Percentiles rank a stretch among this genome's conserved stretches.
Conservation (phyloP, 1,140 invertebrate genomes). For the Drosophila bocki region DNA sequence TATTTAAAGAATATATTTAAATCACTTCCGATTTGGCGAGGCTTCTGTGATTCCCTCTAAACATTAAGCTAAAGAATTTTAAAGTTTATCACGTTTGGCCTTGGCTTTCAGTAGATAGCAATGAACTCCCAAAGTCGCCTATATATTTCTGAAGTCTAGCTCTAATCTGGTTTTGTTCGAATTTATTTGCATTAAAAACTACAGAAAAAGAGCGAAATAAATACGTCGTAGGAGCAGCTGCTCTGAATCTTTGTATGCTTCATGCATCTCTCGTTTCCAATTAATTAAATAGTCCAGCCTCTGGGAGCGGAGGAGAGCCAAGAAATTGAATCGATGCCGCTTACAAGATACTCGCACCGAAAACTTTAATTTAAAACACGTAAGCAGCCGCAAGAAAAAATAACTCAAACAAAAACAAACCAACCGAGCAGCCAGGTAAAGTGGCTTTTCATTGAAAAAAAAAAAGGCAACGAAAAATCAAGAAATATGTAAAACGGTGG, state of each 20-base stretch:
- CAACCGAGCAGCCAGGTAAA: slow-evolving; percentile 20
- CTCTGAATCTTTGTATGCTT: slow-evolving; percentile 26
- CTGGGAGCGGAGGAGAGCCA: slow-evolving; percentile 15
- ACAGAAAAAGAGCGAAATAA: slow-evolving; percentile 17
- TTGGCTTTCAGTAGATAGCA: slow-evolving; percentile 29
- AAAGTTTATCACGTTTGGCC: slow-evolving; percentile 15
- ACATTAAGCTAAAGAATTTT: slow-evolving; percentile 24
- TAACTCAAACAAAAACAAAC: not conserved
- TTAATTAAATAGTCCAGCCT: slow-evolving; percentile 56
- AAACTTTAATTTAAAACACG: slow-evolving; percentile 38
- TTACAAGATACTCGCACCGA: slow-evolving; percentile 37
- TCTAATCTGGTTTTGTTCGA: slow-evolving; percentile 47
- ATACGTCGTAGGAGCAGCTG: slow-evolving; percentile 7
- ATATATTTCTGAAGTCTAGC: slow-evolving; percentile 20
- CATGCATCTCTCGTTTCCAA: slow-evolving; percentile 37
- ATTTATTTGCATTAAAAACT: slow-evolving; percentile 35
- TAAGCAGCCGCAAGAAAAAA: slow-evolving; percentile 10
- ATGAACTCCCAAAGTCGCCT: slow-evolving; percentile 43
- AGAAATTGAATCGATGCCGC: slow-evolving; percentile 38
- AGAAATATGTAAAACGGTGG: slow-evolving; percentile 18
- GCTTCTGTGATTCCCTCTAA: slow-evolving; percentile 1
- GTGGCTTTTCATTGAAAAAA: slow-evolving; percentile 45
- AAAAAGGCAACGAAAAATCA: slow-evolving; percentile 15
- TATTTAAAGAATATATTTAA: slow-evolving; percentile 8
- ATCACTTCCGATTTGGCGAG: slow-evolving; percentile 27